Evolutionary conservation across 2,113 vertebrate species (phyloP).

Genomic region (Asarcornis scutulata): DNA sequence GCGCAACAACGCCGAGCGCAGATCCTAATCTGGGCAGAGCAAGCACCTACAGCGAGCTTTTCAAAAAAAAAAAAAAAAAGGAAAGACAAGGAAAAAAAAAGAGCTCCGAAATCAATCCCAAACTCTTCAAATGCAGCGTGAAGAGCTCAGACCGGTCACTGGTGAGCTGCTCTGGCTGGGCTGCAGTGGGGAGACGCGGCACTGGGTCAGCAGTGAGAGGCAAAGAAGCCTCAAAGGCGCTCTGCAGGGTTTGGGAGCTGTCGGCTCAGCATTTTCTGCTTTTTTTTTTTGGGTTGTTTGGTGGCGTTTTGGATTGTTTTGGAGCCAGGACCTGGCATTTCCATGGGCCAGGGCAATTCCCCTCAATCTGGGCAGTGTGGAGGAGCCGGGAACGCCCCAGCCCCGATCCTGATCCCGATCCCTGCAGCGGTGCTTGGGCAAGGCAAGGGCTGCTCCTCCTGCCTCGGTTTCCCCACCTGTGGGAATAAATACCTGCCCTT

Average conservation of each 20-base stretch:
- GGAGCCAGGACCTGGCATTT: no score
- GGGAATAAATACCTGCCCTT: slow-evolving; percentile 41
- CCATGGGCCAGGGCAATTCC: not conserved
- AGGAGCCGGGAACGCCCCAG: not conserved
- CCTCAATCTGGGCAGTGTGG: not conserved
- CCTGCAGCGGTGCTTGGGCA: not conserved
- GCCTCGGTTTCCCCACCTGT: slow-evolving; percentile 21
- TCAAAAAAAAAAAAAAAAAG: not conserved
- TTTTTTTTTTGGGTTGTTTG: no score
- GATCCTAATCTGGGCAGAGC: slow-evolving; percentile 49
- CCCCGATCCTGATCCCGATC: not conserved
- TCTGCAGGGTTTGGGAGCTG: not conserved
- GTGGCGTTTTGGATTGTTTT: not conserved
- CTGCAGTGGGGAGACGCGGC: not conserved
- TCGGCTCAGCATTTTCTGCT: no score
- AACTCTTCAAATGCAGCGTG: not conserved
- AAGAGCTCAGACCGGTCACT: not conserved
- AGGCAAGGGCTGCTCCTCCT: not conserved
- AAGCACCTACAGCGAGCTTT: not conserved
- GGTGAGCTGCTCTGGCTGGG: no score
- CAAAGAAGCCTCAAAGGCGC: not conserved
- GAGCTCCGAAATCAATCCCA: not conserved
- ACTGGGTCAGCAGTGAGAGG: not conserved
- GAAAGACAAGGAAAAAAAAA: no score
- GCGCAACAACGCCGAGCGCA: slow-evolving; percentile 23